These are phyloP conservation scores for Drosophila bifasciata DNA, from an alignment of 1,140 invertebrate species.

Conservation along the genomic window DNA sequence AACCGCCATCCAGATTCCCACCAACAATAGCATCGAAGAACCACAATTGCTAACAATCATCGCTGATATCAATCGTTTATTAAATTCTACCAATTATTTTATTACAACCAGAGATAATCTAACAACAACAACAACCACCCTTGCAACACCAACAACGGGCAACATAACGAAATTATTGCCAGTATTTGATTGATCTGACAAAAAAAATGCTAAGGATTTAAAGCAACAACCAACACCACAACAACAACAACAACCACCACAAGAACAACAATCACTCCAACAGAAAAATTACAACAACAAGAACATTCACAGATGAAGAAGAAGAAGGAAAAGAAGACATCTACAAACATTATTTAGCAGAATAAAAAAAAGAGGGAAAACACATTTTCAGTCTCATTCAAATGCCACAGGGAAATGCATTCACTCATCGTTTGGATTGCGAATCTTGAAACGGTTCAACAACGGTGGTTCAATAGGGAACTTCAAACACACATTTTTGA, in stretches of 20 bases:
- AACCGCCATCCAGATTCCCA: conserved; percentile 42
- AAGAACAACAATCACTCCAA: conserved; percentile 18
- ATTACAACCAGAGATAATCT: conserved; percentile 83
- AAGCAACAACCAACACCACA: conserved; percentile 27
- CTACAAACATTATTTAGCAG: conserved; percentile 23
- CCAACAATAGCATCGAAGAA: conserved; percentile 71
- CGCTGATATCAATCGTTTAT: conserved; percentile 82
- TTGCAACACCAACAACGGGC: conserved; percentile 54
- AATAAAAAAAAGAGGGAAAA: too few relatives aligned
- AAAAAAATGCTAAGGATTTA: conserved; percentile 27
- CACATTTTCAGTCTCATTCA: conserved; percentile 8
- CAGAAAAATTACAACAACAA: neutral
- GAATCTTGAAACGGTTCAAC: conserved; percentile 11
- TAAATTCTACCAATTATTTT: conserved; percentile 84
- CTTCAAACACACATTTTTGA: too few relatives aligned
- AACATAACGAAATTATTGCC: conserved; percentile 74
- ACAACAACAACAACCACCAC: conserved; percentile 23
- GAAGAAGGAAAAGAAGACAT: conserved; percentile 14
- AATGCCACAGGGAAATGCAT: neutral
- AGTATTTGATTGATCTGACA: conserved; percentile 57
- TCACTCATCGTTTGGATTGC: neutral
- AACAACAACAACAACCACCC: conserved; percentile 57
- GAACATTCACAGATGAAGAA: conserved; percentile 1
- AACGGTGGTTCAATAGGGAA: neutral
- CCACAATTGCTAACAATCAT: conserved; percentile 76